Evolutionary conservation across 2,797 vertebrate genomes (phyloP).

Genomic region (Fratercula arctica): DNA sequence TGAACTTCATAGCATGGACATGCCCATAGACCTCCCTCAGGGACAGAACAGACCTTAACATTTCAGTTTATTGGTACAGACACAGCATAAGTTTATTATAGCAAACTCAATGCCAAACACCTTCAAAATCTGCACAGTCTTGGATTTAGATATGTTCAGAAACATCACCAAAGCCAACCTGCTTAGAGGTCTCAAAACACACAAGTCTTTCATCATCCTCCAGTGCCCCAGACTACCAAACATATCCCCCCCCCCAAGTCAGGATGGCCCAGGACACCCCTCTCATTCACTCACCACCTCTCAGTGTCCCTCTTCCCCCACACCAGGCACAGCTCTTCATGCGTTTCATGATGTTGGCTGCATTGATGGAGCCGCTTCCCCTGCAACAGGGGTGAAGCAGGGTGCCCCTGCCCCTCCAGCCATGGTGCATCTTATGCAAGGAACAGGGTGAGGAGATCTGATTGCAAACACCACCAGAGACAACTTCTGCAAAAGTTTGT

Average conservation of each 20-base stretch:
- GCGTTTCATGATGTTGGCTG: not conserved
- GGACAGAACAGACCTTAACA: not conserved
- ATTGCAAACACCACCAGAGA: not conserved
- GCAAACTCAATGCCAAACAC: not conserved
- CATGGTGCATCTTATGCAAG: not conserved
- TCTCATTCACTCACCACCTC: not conserved
- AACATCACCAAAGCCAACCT: not conserved
- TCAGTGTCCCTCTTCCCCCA: not conserved
- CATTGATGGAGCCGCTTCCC: not conserved
- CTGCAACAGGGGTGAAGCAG: not conserved
- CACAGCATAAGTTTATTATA: not conserved
- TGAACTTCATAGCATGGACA: not conserved
- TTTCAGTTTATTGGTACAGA: not conserved
- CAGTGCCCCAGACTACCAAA: not conserved
- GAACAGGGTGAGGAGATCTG: not conserved
- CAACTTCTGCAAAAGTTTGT: not conserved
- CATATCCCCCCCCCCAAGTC: not conserved
- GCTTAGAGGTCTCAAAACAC: not conserved
- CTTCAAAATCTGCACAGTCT: not conserved
- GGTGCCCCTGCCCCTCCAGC: not conserved
- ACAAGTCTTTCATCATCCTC: not conserved
- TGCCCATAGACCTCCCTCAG: not conserved
- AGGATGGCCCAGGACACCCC: not conserved
- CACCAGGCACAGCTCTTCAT: not conserved
- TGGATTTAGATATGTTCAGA: not conserved